Evolutionary conservation across 2,113 vertebrate species (phyloP).

Genomic region (Pollachius pollachius): DNA sequence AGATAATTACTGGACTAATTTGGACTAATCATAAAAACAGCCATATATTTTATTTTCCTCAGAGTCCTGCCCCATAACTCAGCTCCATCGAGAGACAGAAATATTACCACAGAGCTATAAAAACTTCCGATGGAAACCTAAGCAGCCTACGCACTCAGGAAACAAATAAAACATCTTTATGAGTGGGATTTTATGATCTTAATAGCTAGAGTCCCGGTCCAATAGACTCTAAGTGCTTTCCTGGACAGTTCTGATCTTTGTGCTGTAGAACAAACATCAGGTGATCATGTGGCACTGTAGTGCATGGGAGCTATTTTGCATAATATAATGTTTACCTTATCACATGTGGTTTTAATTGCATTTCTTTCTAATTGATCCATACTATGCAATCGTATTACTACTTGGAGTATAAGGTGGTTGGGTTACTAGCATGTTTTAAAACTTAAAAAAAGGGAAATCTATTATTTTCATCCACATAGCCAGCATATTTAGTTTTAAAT

Average conservation of each 20-base stretch:
- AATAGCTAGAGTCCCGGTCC: constrained; percentile 49
- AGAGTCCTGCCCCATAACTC: constrained; percentile 51
- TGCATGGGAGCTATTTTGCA: too few relatives aligned
- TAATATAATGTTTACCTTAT: too few relatives aligned
- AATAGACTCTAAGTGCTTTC: constrained; percentile 59
- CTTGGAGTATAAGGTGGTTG: too few relatives aligned
- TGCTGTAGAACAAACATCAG: constrained; percentile 16
- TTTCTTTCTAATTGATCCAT: too few relatives aligned
- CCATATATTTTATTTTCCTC: constrained; percentile 6
- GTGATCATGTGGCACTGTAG: constrained; percentile 26
- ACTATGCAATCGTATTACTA: too few relatives aligned
- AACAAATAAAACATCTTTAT: constrained; percentile 73
- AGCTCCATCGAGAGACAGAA: constrained; percentile 51
- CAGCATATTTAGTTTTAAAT: too few relatives aligned
- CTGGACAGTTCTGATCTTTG: constrained; percentile 44
- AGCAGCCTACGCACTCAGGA: constrained; percentile 61
- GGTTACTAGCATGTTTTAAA: too few relatives aligned
- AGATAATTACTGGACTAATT: not conserved
- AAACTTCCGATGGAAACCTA: constrained; percentile 59
- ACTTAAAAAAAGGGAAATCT: too few relatives aligned
- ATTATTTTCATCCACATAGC: too few relatives aligned
- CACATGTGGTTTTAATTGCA: too few relatives aligned
- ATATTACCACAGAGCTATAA: constrained; percentile 56
- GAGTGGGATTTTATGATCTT: constrained; percentile 60
- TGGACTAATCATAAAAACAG: constrained; percentile 9